phyloP scores from a whole-genome alignment of 2,888 invertebrate species.

The Phyllotreta striolata region DNA sequence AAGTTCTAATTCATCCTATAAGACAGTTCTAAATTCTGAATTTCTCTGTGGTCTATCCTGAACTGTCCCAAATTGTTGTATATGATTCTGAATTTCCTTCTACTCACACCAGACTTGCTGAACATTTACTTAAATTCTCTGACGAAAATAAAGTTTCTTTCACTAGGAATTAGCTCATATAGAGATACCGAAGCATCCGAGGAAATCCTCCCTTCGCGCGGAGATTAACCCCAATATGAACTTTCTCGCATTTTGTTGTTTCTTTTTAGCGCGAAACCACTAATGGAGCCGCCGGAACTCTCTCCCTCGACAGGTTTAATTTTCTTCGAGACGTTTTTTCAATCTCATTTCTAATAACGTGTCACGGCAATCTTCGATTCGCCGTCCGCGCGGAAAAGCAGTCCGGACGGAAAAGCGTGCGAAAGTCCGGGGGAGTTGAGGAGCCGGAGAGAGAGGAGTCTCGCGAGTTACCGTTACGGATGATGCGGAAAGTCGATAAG shows the following conservation, averaged over 20 bases:
- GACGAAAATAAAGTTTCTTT: constrained; percentile 1
- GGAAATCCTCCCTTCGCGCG: constrained; percentile 8
- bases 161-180: background rate
- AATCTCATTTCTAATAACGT: constrained; percentile 36
- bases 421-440: no score
- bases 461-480: no score
- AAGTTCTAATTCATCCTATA: no score
- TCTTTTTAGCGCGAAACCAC: constrained; percentile 21
- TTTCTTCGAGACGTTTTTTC: constrained; percentile 36
- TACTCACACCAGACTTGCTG: no score
- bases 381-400: constrained; percentile 15
- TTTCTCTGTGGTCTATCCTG: no score
- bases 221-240: constrained; percentile 25
- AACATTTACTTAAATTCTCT: no score
- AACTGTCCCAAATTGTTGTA: no score
- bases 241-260: constrained; percentile 15
- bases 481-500: no score
- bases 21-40: no score
- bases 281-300: constrained; percentile 15
- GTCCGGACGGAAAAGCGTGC: no score
- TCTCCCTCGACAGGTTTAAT: constrained; percentile 36
- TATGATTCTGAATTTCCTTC: no score
- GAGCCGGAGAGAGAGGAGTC: no score
- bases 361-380: constrained; percentile 32
- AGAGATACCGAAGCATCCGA: background rate